Percentiles rank a stretch among this genome's conserved stretches.
Evolutionary conservation across 2,888 invertebrate species (phyloP).

Genomic region (Argynnis bischoffii): DNA sequence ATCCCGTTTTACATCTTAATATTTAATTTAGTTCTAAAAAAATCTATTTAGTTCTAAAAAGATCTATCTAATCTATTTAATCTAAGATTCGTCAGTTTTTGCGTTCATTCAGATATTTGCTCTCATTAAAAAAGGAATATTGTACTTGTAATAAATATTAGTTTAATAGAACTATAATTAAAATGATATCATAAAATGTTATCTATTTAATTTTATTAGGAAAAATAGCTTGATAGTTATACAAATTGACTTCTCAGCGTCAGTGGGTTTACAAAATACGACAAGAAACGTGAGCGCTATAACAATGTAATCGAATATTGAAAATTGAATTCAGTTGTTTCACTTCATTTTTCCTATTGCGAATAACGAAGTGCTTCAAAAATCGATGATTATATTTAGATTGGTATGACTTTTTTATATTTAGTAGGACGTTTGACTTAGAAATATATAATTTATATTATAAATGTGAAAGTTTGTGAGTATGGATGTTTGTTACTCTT

Average conservation of each 20-base stretch:
- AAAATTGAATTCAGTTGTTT: conserved; percentile 12
- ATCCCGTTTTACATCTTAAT: too few relatives aligned
- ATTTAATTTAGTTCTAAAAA: too few relatives aligned
- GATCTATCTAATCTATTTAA: too few relatives aligned
- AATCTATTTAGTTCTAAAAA: too few relatives aligned
- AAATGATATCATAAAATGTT: neutral
- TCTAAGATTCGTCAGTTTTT: too few relatives aligned
- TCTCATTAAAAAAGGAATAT: too few relatives aligned
- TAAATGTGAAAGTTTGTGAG: too few relatives aligned
- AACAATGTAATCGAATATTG: conserved; percentile 29
- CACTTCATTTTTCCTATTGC: conserved; percentile 20
- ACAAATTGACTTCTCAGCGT: conserved; percentile 8
- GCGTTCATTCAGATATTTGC: too few relatives aligned
- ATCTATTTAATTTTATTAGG: neutral
- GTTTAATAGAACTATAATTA: neutral
- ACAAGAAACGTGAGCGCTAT: conserved; percentile 19
- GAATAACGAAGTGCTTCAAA: conserved; percentile 4
- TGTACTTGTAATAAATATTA: too few relatives aligned
- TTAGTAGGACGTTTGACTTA: too few relatives aligned
- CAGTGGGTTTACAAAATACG: conserved; percentile 12
- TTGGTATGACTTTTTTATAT: neutral
- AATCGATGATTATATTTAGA: neutral
- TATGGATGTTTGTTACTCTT: too few relatives aligned
- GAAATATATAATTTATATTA: too few relatives aligned
- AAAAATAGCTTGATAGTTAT: neutral